Conservation (phyloP, 2,113 vertebrate species). For the Platycercus adscitus region DNA sequence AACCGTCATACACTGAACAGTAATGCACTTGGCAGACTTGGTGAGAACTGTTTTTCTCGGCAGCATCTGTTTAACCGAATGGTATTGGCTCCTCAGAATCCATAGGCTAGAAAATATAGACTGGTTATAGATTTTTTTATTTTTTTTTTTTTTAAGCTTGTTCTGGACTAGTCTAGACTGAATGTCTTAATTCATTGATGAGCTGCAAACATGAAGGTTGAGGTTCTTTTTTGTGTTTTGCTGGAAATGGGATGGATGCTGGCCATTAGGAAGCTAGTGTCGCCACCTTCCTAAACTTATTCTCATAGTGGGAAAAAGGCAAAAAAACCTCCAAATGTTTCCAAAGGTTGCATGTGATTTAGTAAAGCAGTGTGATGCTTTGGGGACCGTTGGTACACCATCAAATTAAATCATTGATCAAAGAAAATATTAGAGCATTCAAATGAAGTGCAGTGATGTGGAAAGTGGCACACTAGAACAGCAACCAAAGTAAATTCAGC, state of each 20-base stretch:
- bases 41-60: neutral
- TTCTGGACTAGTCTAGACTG: neutral
- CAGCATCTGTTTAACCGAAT: neutral
- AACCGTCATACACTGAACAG: neutral
- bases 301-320: neutral
- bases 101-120: neutral
- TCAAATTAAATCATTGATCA: neutral
- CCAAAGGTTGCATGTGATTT: neutral
- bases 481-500: neutral
- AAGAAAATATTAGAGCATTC: neutral
- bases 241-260: neutral
- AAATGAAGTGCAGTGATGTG: neutral
- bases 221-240: neutral
- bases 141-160: neutral
- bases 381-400: neutral
- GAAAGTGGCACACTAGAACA: constrained; percentile 4
- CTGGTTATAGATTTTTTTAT: neutral
- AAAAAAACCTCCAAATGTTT: neutral
- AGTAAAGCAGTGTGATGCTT: neutral
- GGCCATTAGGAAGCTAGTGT: neutral
- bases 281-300: neutral
- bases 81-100: neutral
- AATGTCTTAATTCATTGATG: neutral
- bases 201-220: neutral
- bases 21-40: neutral